Evolutionary conservation across 2,888 invertebrate genomes (phyloP).

Genomic region (Ferrisia virgata): DNA sequence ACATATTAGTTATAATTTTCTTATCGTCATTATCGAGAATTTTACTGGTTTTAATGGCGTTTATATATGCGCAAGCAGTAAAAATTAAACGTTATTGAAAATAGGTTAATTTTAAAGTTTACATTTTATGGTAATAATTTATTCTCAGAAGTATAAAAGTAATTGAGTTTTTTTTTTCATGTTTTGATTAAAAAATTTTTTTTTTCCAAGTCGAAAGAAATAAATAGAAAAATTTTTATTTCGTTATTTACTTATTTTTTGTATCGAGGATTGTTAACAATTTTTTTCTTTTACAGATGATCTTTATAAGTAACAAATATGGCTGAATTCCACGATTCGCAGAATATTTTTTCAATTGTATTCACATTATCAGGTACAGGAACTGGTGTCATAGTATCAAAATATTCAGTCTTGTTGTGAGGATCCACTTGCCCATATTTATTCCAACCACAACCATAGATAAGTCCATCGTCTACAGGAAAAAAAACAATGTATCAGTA

Average conservation of each 20-base stretch:
- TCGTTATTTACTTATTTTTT: too few relatives aligned
- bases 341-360: constrained; percentile 47
- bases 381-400: constrained; percentile 50
- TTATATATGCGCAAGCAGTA: neutral
- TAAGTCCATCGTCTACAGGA: constrained; percentile 59
- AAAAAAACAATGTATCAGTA: neutral
- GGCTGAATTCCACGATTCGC: constrained; percentile 53
- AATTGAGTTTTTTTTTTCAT: too few relatives aligned
- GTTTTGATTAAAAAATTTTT: neutral
- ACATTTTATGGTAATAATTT: neutral
- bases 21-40: neutral
- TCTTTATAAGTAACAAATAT: neutral
- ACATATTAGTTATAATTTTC: too few relatives aligned
- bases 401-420: constrained; percentile 47
- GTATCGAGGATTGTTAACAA: too few relatives aligned
- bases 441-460: constrained; percentile 79
- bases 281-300: neutral
- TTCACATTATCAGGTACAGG: constrained; percentile 49
- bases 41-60: neutral
- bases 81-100: neutral
- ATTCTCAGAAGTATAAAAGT: neutral
- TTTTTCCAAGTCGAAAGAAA: neutral
- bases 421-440: constrained; percentile 74
- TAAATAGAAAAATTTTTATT: too few relatives aligned
- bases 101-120: neutral